phyloP scores from a whole-genome alignment of 2,797 vertebrate species.

The Dryobates pubescens region DNA sequence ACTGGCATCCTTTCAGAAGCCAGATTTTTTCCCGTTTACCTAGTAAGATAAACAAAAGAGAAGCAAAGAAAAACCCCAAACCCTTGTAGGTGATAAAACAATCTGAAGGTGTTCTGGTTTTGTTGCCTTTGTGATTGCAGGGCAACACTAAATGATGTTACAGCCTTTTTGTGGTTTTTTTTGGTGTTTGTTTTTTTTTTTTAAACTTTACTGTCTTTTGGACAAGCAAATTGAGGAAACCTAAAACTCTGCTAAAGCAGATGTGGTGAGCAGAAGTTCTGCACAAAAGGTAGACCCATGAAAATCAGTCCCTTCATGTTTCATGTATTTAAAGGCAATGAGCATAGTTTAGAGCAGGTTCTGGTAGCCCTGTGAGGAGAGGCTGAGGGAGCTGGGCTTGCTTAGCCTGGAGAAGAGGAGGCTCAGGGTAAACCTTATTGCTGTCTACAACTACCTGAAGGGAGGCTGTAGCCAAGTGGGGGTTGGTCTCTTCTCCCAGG shows the following conservation, averaged over 20 bases:
- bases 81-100: background rate
- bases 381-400: no score
- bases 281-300: background rate
- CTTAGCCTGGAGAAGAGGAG: no score
- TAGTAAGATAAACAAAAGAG: background rate
- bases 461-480: background rate
- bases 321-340: background rate
- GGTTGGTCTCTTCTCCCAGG: no score
- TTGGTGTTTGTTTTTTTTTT: no score
- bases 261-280: background rate
- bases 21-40: background rate
- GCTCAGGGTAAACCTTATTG: no score
- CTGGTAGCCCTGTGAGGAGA: background rate
- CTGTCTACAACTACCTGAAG: no score
- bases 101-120: background rate
- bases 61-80: background rate
- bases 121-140: background rate
- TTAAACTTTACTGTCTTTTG: background rate
- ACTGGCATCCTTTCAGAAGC: background rate
- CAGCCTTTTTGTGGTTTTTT: no score
- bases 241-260: background rate
- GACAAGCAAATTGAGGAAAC: background rate
- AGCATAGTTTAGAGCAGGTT: background rate
- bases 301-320: background rate
- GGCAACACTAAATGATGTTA: no score